Conservation (phyloP, 2,113 vertebrate species). For the Pycnonotus jocosus region DNA sequence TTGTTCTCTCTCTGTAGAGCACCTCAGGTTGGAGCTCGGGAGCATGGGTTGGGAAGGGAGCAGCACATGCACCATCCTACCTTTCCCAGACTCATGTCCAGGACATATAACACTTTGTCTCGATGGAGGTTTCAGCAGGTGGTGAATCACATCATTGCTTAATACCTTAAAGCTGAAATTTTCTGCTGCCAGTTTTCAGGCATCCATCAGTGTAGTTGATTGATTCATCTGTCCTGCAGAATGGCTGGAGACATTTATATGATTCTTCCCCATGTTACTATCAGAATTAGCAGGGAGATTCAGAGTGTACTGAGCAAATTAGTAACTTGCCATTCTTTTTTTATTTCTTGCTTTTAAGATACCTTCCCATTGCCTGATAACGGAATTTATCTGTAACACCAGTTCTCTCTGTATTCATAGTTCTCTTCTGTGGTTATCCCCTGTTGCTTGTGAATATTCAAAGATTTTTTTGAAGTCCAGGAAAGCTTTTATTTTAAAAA, state of each 20-base stretch:
- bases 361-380: neutral
- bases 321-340: neutral
- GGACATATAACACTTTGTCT: neutral
- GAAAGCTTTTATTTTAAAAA: conserved; percentile 31
- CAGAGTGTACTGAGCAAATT: neutral
- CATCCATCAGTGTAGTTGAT: neutral
- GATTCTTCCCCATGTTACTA: neutral
- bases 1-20: neutral
- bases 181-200: neutral
- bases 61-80: accelerated
- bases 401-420: neutral
- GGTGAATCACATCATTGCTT: neutral
- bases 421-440: neutral
- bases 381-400: neutral
- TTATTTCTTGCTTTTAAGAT: neutral
- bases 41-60: neutral
- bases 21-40: neutral
- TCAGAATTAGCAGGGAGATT: neutral
- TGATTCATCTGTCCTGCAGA: neutral
- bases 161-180: neutral
- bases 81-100: neutral
- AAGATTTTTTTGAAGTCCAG: conserved; percentile 10
- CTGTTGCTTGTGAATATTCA: conserved; percentile 4
- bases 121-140: neutral
- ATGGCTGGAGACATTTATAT: neutral